Conservation (phyloP, 1,140 invertebrate genomes). For the Camponotus vicinus region DNA sequence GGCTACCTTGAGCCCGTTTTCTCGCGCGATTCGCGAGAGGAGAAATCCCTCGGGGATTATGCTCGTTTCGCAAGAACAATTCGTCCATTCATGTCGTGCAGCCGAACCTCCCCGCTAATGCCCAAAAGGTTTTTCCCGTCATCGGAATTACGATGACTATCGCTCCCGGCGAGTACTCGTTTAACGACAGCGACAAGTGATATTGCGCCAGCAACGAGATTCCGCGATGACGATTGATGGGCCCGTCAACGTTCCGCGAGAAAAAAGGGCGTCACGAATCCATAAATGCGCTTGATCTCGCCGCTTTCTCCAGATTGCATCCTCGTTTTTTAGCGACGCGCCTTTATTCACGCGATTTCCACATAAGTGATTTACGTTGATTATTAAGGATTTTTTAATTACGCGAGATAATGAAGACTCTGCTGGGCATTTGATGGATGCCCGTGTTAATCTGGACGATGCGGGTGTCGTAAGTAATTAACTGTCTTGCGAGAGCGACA, state of each 20-base stretch:
- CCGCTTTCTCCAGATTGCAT: not conserved
- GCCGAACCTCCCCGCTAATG: not conserved
- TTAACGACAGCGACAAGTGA: slow-evolving; percentile 1
- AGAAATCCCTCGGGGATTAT: slow-evolving; percentile 60
- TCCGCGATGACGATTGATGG: slow-evolving; percentile 45
- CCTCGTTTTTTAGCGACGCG: not conserved
- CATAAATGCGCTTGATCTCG: slow-evolving; percentile 13
- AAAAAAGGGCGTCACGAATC: slow-evolving; percentile 14
- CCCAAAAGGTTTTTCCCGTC: slow-evolving; percentile 15
- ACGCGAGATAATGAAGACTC: not conserved
- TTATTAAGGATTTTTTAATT: not conserved
- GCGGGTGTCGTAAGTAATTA: slow-evolving; percentile 62
- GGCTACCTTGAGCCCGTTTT: slow-evolving; percentile 67
- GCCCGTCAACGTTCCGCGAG: not conserved
- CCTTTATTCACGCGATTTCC: not conserved
- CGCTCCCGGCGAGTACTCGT: not conserved
- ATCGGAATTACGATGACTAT: not conserved
- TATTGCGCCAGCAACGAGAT: slow-evolving; percentile 40
- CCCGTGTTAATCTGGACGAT: slow-evolving; percentile 43
- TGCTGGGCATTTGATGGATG: slow-evolving; percentile 19
- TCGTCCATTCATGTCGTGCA: slow-evolving; percentile 55
- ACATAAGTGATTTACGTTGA: not conserved
- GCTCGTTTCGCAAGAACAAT: slow-evolving; percentile 61
- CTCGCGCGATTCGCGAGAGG: slow-evolving; percentile 16
- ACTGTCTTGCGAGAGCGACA: slow-evolving; percentile 33